Evolutionary conservation across 2,888 invertebrate species (phyloP).

Genomic region (Hofmannophila pseudospretella): DNA sequence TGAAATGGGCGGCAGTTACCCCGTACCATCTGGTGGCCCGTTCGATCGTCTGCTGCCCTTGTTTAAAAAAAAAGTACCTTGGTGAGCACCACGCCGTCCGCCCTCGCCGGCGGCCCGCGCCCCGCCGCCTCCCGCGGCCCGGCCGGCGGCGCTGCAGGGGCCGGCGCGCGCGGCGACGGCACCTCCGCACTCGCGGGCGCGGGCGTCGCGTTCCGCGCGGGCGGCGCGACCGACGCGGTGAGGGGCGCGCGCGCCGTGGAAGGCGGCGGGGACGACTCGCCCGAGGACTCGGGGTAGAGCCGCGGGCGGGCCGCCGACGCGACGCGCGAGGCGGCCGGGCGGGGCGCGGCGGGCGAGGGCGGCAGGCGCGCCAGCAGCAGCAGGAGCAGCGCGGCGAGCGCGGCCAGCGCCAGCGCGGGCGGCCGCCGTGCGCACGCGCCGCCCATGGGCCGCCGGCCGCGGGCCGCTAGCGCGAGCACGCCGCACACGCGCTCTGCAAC

Average conservation of each 20-base stretch:
- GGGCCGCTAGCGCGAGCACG: no score
- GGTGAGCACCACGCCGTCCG: no score
- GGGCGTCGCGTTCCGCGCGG: slow-evolving; percentile 8
- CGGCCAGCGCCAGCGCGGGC: slow-evolving; percentile 44
- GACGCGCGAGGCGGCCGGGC: slow-evolving; percentile 48
- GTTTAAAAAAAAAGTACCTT: no score
- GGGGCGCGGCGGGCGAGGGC: slow-evolving; percentile 23
- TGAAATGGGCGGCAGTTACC: no score
- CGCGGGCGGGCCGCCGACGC: slow-evolving; percentile 38
- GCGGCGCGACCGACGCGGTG: slow-evolving; percentile 8
- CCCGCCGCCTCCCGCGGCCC: no score
- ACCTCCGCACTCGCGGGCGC: slow-evolving; percentile 29
- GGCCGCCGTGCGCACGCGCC: slow-evolving; percentile 15
- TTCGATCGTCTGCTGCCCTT: no score
- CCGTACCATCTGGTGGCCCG: no score
- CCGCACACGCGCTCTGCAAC: no score
- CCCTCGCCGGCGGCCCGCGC: slow-evolving; percentile 13
- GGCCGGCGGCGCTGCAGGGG: no score
- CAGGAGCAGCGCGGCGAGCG: slow-evolving; percentile 52
- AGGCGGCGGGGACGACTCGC: slow-evolving; percentile 8
- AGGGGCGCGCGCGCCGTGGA: slow-evolving; percentile 4
- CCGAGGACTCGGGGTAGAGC: slow-evolving; percentile 6
- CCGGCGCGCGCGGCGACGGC: slow-evolving; percentile 52
- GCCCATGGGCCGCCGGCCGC: background rate
- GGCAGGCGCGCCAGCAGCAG: slow-evolving; percentile 55